Evolutionary conservation across 2,113 vertebrate genomes (phyloP).

Genomic region (Scortum barcoo): DNA sequence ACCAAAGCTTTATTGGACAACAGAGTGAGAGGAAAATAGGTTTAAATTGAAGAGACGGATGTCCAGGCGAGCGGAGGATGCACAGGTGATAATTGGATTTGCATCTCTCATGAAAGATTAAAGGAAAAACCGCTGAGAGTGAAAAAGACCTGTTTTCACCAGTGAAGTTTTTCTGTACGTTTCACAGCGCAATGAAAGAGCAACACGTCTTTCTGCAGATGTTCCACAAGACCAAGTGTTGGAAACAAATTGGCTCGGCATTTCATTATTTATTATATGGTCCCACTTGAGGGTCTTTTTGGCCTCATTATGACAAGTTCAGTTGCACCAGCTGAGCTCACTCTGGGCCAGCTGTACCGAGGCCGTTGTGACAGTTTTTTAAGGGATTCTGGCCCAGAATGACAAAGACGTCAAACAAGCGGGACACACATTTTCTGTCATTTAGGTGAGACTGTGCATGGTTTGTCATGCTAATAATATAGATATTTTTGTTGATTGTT

Average conservation of each 20-base stretch:
- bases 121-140: background rate
- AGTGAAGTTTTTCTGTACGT: background rate
- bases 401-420: slow-evolving; percentile 10
- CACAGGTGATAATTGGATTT: slow-evolving; percentile 29
- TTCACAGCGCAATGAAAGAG: slow-evolving; percentile 5
- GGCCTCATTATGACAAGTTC: slow-evolving; percentile 48
- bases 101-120: slow-evolving; percentile 1
- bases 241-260: slow-evolving; percentile 30
- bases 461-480: background rate
- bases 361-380: background rate
- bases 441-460: background rate
- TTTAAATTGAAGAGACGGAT: slow-evolving; percentile 22
- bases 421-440: background rate
- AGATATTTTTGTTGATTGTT: too few species aligned
- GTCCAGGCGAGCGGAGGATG: background rate
- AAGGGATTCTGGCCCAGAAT: slow-evolving; percentile 7
- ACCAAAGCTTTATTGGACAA: background rate
- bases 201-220: slow-evolving; percentile 22
- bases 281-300: slow-evolving; percentile 42
- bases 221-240: slow-evolving; percentile 14
- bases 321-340: slow-evolving; percentile 2
- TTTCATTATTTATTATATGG: slow-evolving; percentile 30
- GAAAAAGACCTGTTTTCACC: background rate
- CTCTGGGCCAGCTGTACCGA: slow-evolving; percentile 24
- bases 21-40: background rate